Base-by-base conservation (phyloP, 1,140 invertebrate genomes). In the Achroia grisella region DNA sequence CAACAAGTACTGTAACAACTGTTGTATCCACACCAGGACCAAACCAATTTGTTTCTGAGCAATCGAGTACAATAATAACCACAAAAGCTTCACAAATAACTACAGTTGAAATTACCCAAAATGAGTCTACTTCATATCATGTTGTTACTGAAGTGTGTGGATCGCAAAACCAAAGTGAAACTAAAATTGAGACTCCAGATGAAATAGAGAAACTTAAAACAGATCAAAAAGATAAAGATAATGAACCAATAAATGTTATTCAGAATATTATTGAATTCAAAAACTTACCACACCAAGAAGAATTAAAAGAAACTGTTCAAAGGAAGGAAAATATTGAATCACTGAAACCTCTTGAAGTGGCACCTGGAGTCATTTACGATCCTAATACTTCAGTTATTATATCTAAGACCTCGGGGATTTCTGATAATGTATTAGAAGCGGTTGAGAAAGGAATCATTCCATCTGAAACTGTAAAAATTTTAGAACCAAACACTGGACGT, bases 401-500 rank as follows among this genome's bases (percentile, higher is more conserved):
- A 48, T 90, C 90, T 34, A 89, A 89, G 1, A 87, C 91, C 48
- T 89, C 84, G 10, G 90, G 89, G 8, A 86, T 89, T 56, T 87
- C 91, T 0, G 86, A 88, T 28, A 89, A 91, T 69, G 76, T 95
- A 33, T 71, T 93, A 17, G 79, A 88, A 43, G 93, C 93, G 6
- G 79, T 94, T 1, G 87, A 89, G 33, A 88, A 91, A 58, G 91
- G 91, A n/a, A 86, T 89, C 42, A 78, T 95, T 34, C 84, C 91
- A 43, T 67, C 89, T 4, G 89, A 89, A 63, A 88, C 89, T 10
- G 88, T 97, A 2, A 88, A 90, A 61, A 87, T 97, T 2, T 89
- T 89, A 44, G 93, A 97, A 85, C 94, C 94, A 11, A 74, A 85
- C 31, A 91, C 91, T 0, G 92, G 92, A 4, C 85, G 90, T 70